Evolutionary conservation across 1,140 invertebrate genomes (phyloP).

Genomic region (Pseudomyrmex pallidus): DNA sequence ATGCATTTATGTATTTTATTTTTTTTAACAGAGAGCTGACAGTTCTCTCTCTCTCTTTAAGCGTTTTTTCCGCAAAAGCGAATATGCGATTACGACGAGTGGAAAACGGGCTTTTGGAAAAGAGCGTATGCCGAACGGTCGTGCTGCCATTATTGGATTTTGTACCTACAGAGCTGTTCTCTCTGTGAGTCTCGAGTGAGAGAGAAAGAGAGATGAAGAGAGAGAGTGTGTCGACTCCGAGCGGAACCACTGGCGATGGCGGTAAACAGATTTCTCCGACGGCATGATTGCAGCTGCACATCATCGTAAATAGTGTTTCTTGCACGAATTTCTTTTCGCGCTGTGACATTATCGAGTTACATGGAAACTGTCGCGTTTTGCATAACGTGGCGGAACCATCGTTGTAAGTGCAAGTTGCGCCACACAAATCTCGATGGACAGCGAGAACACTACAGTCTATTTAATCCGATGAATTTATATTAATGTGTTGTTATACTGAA

Average conservation of each 20-base stretch:
- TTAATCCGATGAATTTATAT: conserved; percentile 3
- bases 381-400: conserved; percentile 15
- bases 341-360: conserved; percentile 50
- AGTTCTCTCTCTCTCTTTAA: background rate
- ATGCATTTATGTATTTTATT: no score
- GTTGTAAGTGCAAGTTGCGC: background rate
- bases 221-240: conserved; percentile 15
- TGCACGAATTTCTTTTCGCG: conserved; percentile 50
- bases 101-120: conserved; percentile 17
- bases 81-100: conserved; percentile 1
- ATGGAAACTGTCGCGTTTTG: conserved; percentile 14
- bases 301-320: conserved; percentile 46
- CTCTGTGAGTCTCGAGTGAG: no score
- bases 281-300: conserved; percentile 38
- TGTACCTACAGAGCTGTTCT: background rate
- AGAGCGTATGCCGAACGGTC: conserved; percentile 26
- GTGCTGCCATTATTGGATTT: conserved; percentile 41
- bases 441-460: conserved; percentile 29
- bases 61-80: conserved; percentile 21
- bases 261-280: conserved; percentile 46
- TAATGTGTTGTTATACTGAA: background rate
- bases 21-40: no score
- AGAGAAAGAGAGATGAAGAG: background rate
- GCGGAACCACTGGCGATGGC: conserved; percentile 12
- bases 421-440: conserved; percentile 24